These are phyloP conservation scores for Bucorvus abyssinicus DNA, from an alignment of 2,797 vertebrate species.

Conservation along the genomic window DNA sequence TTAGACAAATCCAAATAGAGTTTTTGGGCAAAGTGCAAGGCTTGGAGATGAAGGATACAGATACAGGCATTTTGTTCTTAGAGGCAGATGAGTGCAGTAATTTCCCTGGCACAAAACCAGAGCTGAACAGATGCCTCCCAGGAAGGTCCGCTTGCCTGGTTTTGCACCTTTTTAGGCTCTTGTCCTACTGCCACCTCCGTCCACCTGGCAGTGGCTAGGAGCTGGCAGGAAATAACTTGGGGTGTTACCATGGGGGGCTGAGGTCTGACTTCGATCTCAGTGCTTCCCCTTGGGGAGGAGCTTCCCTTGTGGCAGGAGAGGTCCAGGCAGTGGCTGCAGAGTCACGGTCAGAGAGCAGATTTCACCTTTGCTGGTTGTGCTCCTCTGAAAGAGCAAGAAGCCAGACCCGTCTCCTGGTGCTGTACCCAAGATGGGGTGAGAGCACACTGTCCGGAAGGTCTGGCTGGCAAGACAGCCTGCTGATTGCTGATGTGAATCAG, in stretches of 20 bases:
- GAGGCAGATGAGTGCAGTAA: not conserved
- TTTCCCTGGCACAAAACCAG: not conserved
- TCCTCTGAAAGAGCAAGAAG: not conserved
- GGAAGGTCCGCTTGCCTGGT: not conserved
- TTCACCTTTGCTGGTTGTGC: not conserved
- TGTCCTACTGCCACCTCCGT: not conserved
- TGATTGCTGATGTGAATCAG: rapidly evolving
- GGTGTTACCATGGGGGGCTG: rapidly evolving
- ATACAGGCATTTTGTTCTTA: not conserved
- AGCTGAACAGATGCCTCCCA: not conserved
- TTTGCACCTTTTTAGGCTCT: not conserved
- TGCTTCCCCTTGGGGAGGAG: rapidly evolving
- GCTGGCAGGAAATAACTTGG: not conserved
- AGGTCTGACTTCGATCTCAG: rapidly evolving
- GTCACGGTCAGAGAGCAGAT: not conserved
- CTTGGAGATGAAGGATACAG: not conserved
- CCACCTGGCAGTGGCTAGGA: not conserved
- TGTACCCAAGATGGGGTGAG: rapidly evolving
- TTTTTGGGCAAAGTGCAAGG: not conserved
- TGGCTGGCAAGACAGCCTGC: rapidly evolving
- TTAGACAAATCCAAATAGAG: not conserved
- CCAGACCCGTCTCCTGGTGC: not conserved
- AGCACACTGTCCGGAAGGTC: rapidly evolving
- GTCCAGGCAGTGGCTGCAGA: rapidly evolving
- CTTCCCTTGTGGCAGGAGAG: rapidly evolving